phyloP scores from a whole-genome alignment of 2,888 invertebrate species.

The Clunio marinus region DNA sequence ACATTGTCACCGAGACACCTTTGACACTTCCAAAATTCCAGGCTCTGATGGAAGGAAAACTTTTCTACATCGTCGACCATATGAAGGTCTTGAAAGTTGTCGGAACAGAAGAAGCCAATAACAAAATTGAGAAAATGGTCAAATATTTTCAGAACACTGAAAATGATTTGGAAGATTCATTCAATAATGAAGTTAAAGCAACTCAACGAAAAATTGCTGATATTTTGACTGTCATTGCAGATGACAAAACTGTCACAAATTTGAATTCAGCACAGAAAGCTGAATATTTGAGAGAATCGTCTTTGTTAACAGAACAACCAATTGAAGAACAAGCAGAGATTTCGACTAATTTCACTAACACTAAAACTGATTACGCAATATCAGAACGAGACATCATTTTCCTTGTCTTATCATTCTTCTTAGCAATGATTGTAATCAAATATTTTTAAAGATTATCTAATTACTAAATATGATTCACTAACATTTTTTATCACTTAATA shows the following conservation, averaged over 20 bases:
- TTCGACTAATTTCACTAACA: too few species aligned
- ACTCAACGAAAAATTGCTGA: not conserved
- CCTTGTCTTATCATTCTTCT: too few species aligned
- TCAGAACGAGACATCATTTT: too few species aligned
- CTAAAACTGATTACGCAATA: too few species aligned
- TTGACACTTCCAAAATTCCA: not conserved
- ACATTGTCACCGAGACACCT: not conserved
- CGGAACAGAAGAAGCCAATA: not conserved
- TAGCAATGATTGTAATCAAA: too few species aligned
- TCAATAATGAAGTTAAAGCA: not conserved
- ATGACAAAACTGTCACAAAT: not conserved
- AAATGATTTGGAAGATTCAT: not conserved
- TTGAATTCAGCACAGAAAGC: conserved; percentile 16
- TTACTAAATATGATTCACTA: too few species aligned
- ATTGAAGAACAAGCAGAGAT: too few species aligned
- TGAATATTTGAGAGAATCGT: too few species aligned
- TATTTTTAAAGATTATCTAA: too few species aligned
- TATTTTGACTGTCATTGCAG: not conserved
- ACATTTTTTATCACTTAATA: too few species aligned
- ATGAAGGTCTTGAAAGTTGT: conserved; percentile 19
- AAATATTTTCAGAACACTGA: not conserved
- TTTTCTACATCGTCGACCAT: not conserved
- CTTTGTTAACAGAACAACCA: too few species aligned
- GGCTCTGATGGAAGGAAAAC: not conserved
- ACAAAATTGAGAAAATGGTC: not conserved